Base-by-base conservation (phyloP, 1,140 invertebrate genomes). In the Drosophila tsacasi region DNA sequence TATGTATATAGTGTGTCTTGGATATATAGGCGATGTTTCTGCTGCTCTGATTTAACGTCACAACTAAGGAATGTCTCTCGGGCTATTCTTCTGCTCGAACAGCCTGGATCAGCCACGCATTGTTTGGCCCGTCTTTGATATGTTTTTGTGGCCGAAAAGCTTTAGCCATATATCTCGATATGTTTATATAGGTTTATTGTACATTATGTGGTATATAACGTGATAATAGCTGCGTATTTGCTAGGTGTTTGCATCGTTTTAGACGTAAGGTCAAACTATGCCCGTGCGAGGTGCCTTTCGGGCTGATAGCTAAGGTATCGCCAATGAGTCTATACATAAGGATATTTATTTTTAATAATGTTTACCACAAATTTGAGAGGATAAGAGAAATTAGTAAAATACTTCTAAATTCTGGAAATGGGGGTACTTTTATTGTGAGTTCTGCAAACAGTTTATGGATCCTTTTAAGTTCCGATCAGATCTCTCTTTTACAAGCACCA, bases 31-130 rank as follows among this genome's bases (percentile, higher is more conserved):
- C 71, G 82, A 84, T 69, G 47, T 86, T 81, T 76, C 63, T 73
- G 66, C 60, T 78, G 69, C 76, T 87, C 80, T 73, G 71, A 90
- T 82, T 91, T 85, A 89, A 91, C 85, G 85, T 90, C 85, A 90
- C 86, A 90, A 80, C 67, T 82, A 62, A 71, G 86, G 85, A 90
- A 90, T 90, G 68, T 64, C 78, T 78, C 62, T 75, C 62, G 63
- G 23, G 32, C 62, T 57, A 37, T 77, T 79, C 35, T 67, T 52
- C 60, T 63, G 23, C 65, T 50, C 59, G 71, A 68, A 74, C 57
- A 67, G 39, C 50, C 66, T 79, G 80, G 76, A 83, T 83, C 61
- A 52, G 47, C 54, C 57, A 72, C 58, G 72, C 77, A 83, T 83
- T 83, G 81, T 83, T 84, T 83, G 58, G 65, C 49, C 79, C 69